These are phyloP conservation scores for Forbesichthys papilliferus DNA, from an alignment of 2,113 vertebrate species.

Conservation along the genomic window DNA sequence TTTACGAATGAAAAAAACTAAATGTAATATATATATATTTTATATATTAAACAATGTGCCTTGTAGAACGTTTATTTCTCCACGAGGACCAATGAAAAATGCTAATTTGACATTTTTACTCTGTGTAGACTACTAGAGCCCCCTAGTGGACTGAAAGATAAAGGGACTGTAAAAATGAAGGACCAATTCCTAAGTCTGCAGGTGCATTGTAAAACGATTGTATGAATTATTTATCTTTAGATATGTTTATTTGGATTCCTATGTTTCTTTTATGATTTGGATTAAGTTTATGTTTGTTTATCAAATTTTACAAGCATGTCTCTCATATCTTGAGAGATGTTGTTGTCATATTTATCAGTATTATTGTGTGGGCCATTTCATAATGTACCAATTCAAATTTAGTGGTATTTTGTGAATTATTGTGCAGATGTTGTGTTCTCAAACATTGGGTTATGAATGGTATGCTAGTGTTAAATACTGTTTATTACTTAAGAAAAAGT, in stretches of 20 bases:
- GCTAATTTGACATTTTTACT: background rate
- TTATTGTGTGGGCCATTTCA: too few species aligned
- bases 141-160: constrained; percentile 33
- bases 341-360: too few species aligned
- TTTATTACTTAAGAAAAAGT: too few species aligned
- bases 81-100: background rate
- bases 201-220: constrained; percentile 15
- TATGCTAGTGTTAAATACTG: background rate
- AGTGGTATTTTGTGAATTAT: too few species aligned
- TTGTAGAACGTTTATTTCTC: constrained; percentile 24
- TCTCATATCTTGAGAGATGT: too few species aligned
- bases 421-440: background rate
- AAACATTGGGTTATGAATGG: background rate
- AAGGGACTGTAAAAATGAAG: constrained; percentile 34
- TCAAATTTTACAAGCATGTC: background rate
- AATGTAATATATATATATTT: background rate
- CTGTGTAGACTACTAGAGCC: constrained; percentile 26
- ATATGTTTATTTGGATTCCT: background rate
- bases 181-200: constrained; percentile 23
- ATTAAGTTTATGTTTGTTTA: constrained; percentile 3
- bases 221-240: constrained; percentile 40
- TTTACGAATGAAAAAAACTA: too few species aligned
- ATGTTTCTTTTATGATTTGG: background rate
- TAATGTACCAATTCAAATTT: too few species aligned
- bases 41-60: constrained; percentile 45